Evolutionary conservation across 2,888 invertebrate species (phyloP).

Genomic region (Lacanobia oleracea): DNA sequence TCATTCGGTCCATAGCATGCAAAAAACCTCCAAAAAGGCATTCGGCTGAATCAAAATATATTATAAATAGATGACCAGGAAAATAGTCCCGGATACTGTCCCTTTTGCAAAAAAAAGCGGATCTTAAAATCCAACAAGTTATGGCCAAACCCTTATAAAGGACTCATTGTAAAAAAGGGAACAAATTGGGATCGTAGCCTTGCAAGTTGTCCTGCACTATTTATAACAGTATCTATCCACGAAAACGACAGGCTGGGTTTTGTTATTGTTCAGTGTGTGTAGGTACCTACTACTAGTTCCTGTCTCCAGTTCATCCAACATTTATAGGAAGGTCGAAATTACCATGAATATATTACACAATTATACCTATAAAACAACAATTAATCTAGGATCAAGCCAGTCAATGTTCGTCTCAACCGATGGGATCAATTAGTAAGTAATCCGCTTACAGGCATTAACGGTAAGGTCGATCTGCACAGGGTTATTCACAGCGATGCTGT

Average conservation of each 20-base stretch:
- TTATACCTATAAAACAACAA: constrained; percentile 40
- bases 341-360: constrained; percentile 15
- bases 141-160: constrained; percentile 35
- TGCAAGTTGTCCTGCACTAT: constrained; percentile 22
- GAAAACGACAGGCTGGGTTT: neutral
- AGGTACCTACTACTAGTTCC: too few relatives aligned
- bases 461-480: constrained; percentile 34
- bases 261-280: neutral
- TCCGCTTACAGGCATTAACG: constrained; percentile 61
- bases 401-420: constrained; percentile 48
- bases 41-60: neutral
- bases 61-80: neutral
- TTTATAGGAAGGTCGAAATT: constrained; percentile 4
- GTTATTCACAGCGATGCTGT: constrained; percentile 41
- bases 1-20: too few relatives aligned
- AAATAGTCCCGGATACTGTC: constrained; percentile 3
- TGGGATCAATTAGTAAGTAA: constrained; percentile 64
- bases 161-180: constrained; percentile 42
- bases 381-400: constrained; percentile 61
- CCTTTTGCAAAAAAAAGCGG: constrained; percentile 24
- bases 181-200: constrained; percentile 33
- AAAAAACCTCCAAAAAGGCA: neutral
- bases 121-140: constrained; percentile 53
- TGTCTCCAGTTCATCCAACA: too few relatives aligned
- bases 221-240: constrained; percentile 11